Evolutionary conservation across 2,113 vertebrate genomes (phyloP).

Genomic region (Xenopus laevis): DNA sequence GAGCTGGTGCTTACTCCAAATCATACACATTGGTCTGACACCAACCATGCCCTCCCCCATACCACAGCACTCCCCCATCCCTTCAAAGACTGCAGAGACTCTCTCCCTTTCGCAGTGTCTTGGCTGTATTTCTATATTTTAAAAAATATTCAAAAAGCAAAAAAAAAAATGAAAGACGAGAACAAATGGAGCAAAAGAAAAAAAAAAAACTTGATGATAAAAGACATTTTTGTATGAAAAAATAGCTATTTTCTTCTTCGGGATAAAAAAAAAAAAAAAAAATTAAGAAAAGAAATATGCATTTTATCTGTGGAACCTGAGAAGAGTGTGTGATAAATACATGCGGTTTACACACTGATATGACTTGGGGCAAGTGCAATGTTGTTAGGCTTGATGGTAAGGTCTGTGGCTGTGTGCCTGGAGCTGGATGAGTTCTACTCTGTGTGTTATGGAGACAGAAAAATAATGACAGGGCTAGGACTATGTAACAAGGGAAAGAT

Average conservation of each 20-base stretch:
- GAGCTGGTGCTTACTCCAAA: constrained; percentile 91
- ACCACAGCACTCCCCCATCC: constrained; percentile 8
- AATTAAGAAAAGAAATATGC: constrained; percentile 35
- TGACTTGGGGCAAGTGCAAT: not conserved
- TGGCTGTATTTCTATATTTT: constrained; percentile 70
- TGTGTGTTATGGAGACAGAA: not conserved
- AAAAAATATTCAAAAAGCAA: constrained; percentile 72
- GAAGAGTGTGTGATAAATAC: constrained; percentile 1
- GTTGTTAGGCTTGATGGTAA: not conserved
- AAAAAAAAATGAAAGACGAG: constrained; percentile 17
- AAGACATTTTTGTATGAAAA: constrained; percentile 95
- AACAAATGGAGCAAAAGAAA: constrained; percentile 39
- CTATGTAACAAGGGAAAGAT: no score
- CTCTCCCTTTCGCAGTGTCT: constrained; percentile 56
- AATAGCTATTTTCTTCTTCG: constrained; percentile 96
- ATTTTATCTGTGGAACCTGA: constrained; percentile 35
- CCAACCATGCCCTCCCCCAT: constrained; percentile 35
- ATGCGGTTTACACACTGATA: not conserved
- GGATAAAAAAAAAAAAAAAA: constrained; percentile 80
- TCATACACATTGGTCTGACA: constrained; percentile 94
- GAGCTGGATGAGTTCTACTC: not conserved
- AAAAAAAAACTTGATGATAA: constrained; percentile 83
- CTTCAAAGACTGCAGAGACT: constrained; percentile 38
- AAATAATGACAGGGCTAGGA: no score
- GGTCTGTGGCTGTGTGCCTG: not conserved